phyloP scores from a whole-genome alignment of 2,888 invertebrate species.

The Amiota minor region DNA sequence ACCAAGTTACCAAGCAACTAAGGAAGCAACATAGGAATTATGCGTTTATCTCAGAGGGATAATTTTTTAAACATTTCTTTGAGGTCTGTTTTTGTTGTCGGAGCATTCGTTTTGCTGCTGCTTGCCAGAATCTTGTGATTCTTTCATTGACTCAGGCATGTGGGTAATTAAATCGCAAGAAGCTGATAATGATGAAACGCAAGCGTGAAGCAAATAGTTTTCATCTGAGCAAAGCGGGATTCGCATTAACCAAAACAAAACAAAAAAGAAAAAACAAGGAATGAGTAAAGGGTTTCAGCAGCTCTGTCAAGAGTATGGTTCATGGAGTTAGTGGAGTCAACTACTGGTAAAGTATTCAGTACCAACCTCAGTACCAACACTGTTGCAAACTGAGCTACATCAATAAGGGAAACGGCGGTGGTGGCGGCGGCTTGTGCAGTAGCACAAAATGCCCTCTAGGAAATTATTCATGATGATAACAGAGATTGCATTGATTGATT shows the following conservation, averaged over 20 bases:
- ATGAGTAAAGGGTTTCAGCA: constrained; percentile 46
- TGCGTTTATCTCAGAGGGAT: constrained; percentile 60
- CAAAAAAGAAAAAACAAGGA: constrained; percentile 4
- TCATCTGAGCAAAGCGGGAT: constrained; percentile 30
- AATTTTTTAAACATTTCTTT: constrained; percentile 44
- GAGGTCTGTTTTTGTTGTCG: constrained; percentile 4
- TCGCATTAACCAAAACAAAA: constrained; percentile 32
- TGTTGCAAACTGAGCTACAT: too few relatives aligned
- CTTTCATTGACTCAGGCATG: constrained; percentile 23
- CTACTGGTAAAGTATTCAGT: too few relatives aligned
- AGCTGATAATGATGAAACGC: constrained; percentile 55
- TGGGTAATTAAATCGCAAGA: constrained; percentile 63
- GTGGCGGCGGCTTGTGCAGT: not conserved
- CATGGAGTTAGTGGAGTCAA: not conserved
- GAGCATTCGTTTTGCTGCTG: constrained; percentile 29
- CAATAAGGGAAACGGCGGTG: not conserved
- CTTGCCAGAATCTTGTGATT: constrained; percentile 36
- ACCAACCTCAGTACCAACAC: too few relatives aligned
- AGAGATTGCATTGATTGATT: constrained; percentile 65
- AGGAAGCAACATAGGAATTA: constrained; percentile 42
- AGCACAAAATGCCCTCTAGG: constrained; percentile 58
- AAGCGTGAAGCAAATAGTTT: constrained; percentile 34
- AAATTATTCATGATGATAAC: constrained; percentile 66
- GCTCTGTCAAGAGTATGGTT: not conserved
- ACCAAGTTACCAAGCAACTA: not conserved